phyloP scores from a whole-genome alignment of 1,140 invertebrate genomes.

The Drosophila teissieri region DNA sequence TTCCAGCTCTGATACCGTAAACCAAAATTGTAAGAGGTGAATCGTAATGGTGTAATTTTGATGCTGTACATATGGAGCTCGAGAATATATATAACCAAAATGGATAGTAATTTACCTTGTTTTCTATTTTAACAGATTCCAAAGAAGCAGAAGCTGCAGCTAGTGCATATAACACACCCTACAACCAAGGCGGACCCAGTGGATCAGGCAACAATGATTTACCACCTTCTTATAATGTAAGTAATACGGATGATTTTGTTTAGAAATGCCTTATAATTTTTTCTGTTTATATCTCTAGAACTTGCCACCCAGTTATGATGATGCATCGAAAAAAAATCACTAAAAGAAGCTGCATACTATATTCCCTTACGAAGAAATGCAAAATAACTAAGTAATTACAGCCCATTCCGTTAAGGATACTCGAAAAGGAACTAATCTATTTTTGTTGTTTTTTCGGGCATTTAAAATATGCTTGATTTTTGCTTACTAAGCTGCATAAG shows the following conservation, averaged over 20 bases:
- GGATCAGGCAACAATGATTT: conserved; percentile 89
- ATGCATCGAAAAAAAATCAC: conserved; percentile 86
- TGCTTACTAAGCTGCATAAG: background rate
- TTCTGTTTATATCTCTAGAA: conserved; percentile 85
- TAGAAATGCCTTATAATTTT: background rate
- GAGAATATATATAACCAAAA: background rate
- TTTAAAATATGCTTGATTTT: background rate
- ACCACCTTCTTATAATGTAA: conserved; percentile 93
- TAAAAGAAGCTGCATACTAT: conserved; percentile 61
- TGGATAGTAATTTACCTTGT: background rate
- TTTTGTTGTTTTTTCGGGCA: conserved; percentile 1
- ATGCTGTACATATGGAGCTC: too few species aligned
- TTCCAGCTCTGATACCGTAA: conserved; percentile 70
- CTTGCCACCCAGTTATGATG: conserved; percentile 90
- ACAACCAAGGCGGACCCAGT: conserved; percentile 73
- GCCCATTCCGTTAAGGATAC: conserved; percentile 35
- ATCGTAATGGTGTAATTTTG: background rate
- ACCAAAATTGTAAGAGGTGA: conserved; percentile 53
- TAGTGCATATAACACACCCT: conserved; percentile 90
- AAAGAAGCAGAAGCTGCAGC: conserved; percentile 94
- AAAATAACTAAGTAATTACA: conserved; percentile 11
- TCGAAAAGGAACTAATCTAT: conserved; percentile 1
- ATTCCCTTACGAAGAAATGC: conserved; percentile 12
- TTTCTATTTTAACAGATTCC: conserved; percentile 87
- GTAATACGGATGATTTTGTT: conserved; percentile 69